Evolutionary conservation across 2,888 invertebrate genomes (phyloP), one percentile per base, ranked within the genome.

Genomic region (Linnaemya tessellans): DNA sequence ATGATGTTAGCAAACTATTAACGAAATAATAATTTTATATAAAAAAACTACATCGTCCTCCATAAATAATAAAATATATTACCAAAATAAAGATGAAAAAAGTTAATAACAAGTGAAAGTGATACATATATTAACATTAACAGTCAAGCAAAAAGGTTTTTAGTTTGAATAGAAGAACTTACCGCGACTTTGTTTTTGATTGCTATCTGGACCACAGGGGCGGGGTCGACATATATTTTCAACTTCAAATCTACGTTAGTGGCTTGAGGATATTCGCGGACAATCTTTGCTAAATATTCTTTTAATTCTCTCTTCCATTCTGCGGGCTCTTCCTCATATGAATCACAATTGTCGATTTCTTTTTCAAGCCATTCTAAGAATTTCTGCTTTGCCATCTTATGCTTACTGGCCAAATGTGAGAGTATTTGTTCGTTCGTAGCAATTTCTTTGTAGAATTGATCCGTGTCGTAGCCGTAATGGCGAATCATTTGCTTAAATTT

Each of bases 241-340:
- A 88, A 80, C 81, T 92, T 90, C 77, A 92, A 83, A 60, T 92
- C 90, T 10, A 90, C 90, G 11, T 92, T 89, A 0, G 91, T 92
- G 13, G 90, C 67, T 1, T 90, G 89, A 38, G 3, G 41, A 3
- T 41, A 89, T 91, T 58, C 90, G 89, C 43, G 88, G 88, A 51
- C 18, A 51, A n/a, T n/a, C 0, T 9, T 18, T 18, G 8, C 18
- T 20, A 51, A n/a, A 9, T 1, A 8, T 18, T 51, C 51, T 20
- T 8, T 18, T 8, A 5, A 0, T 20, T 20, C 3, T 51, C 10
- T 13, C 20, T 51, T 18, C 51, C 51, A 51, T 20, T 51, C 51
- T 9, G 20, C 0, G 15, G 91, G 89, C 9, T 92, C 90, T 1
- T 90, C 25, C 1, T 25, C 25, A 5, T 30, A 25, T 15, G 18